phyloP scores from a whole-genome alignment of 2,113 vertebrate genomes.

The Lamprotornis superbus region DNA sequence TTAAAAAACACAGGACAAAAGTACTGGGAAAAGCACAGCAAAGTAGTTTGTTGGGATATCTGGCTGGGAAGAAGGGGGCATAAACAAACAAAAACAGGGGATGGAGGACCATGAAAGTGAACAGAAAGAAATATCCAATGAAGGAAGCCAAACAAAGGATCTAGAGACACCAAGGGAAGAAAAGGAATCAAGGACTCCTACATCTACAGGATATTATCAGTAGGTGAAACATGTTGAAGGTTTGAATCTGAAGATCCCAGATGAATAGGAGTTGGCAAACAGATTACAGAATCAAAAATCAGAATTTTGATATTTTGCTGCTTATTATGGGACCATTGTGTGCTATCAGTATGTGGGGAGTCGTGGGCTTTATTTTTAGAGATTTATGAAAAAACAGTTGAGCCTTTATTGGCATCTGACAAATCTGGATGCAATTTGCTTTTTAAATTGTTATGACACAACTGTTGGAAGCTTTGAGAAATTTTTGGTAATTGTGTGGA shows the following conservation, averaged over 20 bases:
- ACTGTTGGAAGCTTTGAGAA: background rate
- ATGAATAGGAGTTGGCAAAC: background rate
- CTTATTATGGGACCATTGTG: background rate
- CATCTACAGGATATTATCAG: background rate
- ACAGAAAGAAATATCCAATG: background rate
- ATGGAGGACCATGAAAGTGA: background rate
- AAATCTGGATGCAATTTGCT: background rate
- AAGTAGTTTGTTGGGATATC: background rate
- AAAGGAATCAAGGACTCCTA: background rate
- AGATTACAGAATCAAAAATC: background rate
- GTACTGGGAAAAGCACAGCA: background rate
- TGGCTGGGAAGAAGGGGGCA: background rate
- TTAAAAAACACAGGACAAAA: background rate
- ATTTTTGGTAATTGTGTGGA: background rate
- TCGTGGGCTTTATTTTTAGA: background rate
- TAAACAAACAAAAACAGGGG: background rate
- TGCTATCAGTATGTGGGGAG: background rate
- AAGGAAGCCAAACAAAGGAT: background rate
- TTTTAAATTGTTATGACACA: background rate
- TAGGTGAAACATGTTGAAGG: fast-evolving
- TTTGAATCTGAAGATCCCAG: background rate
- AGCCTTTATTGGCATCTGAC: background rate
- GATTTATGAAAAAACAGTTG: background rate
- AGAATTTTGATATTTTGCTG: background rate
- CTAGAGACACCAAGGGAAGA: background rate